Percentiles rank a stretch among this genome's conserved stretches.
Evolutionary conservation across 2,797 vertebrate genomes (phyloP).

Genomic region (Epinephelus coioides): DNA sequence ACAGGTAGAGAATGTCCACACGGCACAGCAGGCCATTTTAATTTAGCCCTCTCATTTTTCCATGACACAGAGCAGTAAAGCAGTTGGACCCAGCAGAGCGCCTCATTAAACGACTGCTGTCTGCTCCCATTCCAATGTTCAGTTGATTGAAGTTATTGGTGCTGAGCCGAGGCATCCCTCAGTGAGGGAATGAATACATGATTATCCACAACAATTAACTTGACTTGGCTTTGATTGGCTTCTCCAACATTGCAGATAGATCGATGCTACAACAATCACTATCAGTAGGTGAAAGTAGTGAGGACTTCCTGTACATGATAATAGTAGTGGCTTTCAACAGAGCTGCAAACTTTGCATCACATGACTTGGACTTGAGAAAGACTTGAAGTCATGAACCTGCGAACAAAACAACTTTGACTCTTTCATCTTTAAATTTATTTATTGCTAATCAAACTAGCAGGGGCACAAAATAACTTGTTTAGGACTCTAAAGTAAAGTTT

Average conservation of each 20-base stretch:
- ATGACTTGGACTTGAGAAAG: background rate
- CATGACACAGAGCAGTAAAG: slow-evolving; percentile 63
- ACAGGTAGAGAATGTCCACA: slow-evolving; percentile 23
- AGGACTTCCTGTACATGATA: background rate
- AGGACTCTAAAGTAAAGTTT: no score
- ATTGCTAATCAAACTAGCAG: no score
- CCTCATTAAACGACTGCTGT: slow-evolving; percentile 54
- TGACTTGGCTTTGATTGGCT: background rate
- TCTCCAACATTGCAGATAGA: background rate
- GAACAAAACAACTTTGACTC: background rate
- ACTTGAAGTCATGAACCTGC: background rate
- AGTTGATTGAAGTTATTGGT: slow-evolving; percentile 36
- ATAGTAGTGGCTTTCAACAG: background rate
- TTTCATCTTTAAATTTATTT: no score
- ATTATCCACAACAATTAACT: slow-evolving; percentile 21
- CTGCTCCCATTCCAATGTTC: slow-evolving; percentile 39
- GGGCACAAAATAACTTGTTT: no score
- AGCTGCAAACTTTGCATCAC: background rate
- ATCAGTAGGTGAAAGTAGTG: background rate
- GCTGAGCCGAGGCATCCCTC: slow-evolving; percentile 2
- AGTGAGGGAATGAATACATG: background rate
- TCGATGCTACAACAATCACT: background rate
- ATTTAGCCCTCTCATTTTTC: slow-evolving; percentile 59
- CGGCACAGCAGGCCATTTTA: slow-evolving; percentile 42
- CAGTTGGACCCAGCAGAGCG: slow-evolving; percentile 50